These are phyloP conservation scores for Orientallactaga bullata DNA, from an alignment of 2,113 vertebrate genomes.

Conservation along the genomic window DNA sequence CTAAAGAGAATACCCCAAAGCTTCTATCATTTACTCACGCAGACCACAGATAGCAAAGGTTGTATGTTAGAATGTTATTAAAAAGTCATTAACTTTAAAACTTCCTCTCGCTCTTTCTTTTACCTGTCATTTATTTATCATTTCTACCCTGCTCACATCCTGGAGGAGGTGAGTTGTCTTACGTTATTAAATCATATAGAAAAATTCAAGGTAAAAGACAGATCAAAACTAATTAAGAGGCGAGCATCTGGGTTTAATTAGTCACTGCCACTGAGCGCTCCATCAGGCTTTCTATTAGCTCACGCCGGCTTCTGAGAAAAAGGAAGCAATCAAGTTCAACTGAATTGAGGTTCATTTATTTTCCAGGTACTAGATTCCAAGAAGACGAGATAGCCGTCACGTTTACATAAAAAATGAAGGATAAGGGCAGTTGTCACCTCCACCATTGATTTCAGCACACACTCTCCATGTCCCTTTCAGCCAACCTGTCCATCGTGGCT, in stretches of 20 bases:
- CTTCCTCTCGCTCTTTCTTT: background rate
- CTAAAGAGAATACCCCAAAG: background rate
- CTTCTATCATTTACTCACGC: background rate
- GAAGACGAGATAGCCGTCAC: background rate
- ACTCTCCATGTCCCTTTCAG: background rate
- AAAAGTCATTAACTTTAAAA: slow-evolving; percentile 51
- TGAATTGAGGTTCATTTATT: slow-evolving; percentile 61
- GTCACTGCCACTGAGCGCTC: slow-evolving; percentile 1
- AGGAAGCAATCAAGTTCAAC: slow-evolving; percentile 24
- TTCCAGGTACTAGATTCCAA: slow-evolving; percentile 48
- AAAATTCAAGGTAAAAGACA: slow-evolving; percentile 67
- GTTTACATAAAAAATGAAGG: background rate
- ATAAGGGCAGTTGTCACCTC: slow-evolving; percentile 11
- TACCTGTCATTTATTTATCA: slow-evolving; percentile 63
- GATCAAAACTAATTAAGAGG: slow-evolving; percentile 74
- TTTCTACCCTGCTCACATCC: slow-evolving; percentile 55
- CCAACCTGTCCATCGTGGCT: background rate
- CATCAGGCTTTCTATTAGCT: slow-evolving; percentile 26
- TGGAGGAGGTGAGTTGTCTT: slow-evolving; percentile 50
- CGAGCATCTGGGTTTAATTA: slow-evolving; percentile 72
- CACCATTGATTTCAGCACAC: background rate
- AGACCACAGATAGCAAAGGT: background rate
- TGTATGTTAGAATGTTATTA: background rate
- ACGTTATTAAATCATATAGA: slow-evolving; percentile 70
- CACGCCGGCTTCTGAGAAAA: slow-evolving; percentile 34